A percentile compares a stretch with the other conserved stretches of the same genome.
Evolutionary conservation across 2,797 vertebrate genomes (phyloP).

Genomic region (Sebastes kiyomatsui): DNA sequence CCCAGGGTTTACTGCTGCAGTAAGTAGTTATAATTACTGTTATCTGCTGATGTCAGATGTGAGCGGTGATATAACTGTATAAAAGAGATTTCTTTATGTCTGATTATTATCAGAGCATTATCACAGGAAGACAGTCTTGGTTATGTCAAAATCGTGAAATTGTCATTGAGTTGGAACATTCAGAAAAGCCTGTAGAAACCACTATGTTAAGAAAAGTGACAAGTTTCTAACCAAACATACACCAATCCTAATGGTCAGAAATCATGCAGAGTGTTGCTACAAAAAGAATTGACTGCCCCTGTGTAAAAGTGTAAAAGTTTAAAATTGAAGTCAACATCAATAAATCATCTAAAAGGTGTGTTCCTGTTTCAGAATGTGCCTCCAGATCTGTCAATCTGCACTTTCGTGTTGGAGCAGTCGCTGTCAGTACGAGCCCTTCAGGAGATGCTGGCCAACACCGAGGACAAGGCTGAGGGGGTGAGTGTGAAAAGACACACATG

Average conservation of each 20-base stretch:
- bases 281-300: background rate
- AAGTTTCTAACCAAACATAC: background rate
- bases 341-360: background rate
- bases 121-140: too few relatives aligned
- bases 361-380: slow-evolving; percentile 88
- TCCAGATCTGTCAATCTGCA: slow-evolving; percentile 97
- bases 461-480: slow-evolving; percentile 94
- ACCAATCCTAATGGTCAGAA: background rate
- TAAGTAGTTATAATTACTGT: too few relatives aligned
- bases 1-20: too few relatives aligned
- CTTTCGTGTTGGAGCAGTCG: slow-evolving; percentile 95
- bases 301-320: background rate
- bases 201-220: background rate
- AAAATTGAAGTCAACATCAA: too few relatives aligned
- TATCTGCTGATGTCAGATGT: too few relatives aligned
- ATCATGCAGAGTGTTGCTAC: background rate
- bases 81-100: too few relatives aligned
- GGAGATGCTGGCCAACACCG: slow-evolving; percentile 94
- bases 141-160: too few relatives aligned
- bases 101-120: too few relatives aligned
- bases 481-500: slow-evolving; percentile 68
- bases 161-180: too few relatives aligned
- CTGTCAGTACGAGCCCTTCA: slow-evolving; percentile 93
- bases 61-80: too few relatives aligned
- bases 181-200: background rate